Conservation (phyloP, 2,888 invertebrate genomes). For the Melanostoma mellinum region DNA sequence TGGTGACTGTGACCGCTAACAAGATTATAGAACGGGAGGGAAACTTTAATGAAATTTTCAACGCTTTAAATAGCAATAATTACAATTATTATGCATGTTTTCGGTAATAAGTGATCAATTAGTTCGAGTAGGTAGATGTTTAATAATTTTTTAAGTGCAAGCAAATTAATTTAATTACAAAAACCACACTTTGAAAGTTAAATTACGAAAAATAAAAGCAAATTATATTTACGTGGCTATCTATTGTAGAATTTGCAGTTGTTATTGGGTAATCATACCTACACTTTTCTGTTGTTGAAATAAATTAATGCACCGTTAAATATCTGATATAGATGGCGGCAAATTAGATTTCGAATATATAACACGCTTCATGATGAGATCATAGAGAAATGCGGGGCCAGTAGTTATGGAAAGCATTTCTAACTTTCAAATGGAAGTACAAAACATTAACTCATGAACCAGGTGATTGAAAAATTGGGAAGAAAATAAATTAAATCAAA, state of each 20-base stretch:
- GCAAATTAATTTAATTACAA: slow-evolving; percentile 61
- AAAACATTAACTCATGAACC: too few relatives aligned
- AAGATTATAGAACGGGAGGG: slow-evolving; percentile 22
- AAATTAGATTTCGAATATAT: background rate
- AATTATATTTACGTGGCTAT: background rate
- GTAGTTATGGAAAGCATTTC: too few relatives aligned
- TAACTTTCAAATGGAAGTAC: too few relatives aligned
- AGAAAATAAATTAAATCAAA: too few relatives aligned
- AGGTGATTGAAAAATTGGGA: too few relatives aligned
- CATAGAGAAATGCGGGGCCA: too few relatives aligned
- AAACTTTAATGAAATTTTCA: slow-evolving; percentile 51
- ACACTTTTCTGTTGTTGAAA: slow-evolving; percentile 55
- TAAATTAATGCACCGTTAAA: slow-evolving; percentile 63
- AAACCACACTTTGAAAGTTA: slow-evolving; percentile 33
- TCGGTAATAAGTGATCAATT: slow-evolving; percentile 61
- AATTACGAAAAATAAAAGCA: background rate
- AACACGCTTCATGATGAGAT: too few relatives aligned
- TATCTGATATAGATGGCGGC: slow-evolving; percentile 47
- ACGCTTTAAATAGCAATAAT: slow-evolving; percentile 64
- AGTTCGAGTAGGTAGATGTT: slow-evolving; percentile 70
- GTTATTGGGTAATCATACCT: too few relatives aligned
- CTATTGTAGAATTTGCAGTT: too few relatives aligned
- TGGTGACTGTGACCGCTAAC: slow-evolving; percentile 49
- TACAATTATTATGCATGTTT: slow-evolving; percentile 61
- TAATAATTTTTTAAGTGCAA: slow-evolving; percentile 69